These are phyloP conservation scores for Antechinus stuartii DNA, from an alignment of 2,113 vertebrate species.

Conservation along the genomic window DNA sequence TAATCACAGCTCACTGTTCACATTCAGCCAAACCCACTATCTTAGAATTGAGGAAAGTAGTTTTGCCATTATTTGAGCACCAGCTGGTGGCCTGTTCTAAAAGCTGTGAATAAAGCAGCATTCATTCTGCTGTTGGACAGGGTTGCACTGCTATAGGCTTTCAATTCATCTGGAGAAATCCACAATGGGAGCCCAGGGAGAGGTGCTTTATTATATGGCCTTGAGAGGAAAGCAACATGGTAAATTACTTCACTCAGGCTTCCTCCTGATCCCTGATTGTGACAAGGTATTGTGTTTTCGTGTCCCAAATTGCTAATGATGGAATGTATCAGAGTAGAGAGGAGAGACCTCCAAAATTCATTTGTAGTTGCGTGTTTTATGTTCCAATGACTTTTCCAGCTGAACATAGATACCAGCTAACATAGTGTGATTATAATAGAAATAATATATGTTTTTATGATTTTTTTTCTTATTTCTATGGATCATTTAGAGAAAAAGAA, in stretches of 20 bases:
- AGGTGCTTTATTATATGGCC: not conserved
- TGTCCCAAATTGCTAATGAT: not conserved
- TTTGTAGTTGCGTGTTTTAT: not conserved
- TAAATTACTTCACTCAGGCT: constrained; percentile 36
- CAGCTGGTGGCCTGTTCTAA: constrained; percentile 33
- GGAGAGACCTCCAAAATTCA: constrained; percentile 21
- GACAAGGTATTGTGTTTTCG: constrained; percentile 6
- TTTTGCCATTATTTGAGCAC: constrained; percentile 65
- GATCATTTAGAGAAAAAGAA: constrained; percentile 37
- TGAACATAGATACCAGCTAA: not conserved
- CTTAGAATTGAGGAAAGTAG: constrained; percentile 44
- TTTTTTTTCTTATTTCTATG: not conserved
- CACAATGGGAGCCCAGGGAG: constrained; percentile 25
- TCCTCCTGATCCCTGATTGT: constrained; percentile 9
- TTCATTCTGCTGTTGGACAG: constrained; percentile 39
- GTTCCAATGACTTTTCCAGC: constrained; percentile 30
- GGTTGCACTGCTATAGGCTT: constrained; percentile 20
- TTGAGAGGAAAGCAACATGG: not conserved
- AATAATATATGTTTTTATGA: not conserved
- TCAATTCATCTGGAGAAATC: constrained; percentile 20
- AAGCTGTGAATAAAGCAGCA: constrained; percentile 43
- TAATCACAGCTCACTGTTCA: constrained; percentile 40
- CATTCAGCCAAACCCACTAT: constrained; percentile 37
- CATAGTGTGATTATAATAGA: not conserved
- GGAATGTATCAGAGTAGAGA: not conserved